phyloP scores from a whole-genome alignment of 2,888 invertebrate species.

The Coenonympha arcania region DNA sequence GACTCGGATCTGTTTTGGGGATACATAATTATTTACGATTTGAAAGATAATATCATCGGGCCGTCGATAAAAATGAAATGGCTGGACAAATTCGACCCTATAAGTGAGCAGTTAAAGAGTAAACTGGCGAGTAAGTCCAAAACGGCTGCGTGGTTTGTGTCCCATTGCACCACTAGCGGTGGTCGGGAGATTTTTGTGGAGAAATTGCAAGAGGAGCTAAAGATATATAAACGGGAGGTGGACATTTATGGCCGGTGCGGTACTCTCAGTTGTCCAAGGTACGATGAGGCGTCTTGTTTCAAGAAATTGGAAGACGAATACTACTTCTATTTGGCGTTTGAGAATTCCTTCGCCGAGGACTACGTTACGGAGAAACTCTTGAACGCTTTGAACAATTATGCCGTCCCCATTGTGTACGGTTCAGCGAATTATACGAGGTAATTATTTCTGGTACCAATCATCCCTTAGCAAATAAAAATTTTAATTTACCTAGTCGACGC shows the following conservation, averaged over 20 bases:
- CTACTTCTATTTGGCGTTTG: slow-evolving; percentile 38
- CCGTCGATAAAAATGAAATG: slow-evolving; percentile 31
- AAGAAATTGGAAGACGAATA: slow-evolving; percentile 31
- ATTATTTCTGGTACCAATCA: too few relatives aligned
- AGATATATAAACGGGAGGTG: slow-evolving; percentile 24
- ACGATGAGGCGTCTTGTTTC: slow-evolving; percentile 21
- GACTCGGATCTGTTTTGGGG: slow-evolving; percentile 34
- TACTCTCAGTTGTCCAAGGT: slow-evolving; percentile 25
- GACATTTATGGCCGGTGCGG: slow-evolving; percentile 37
- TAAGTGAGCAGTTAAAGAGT: slow-evolving; percentile 26
- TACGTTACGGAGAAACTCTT: slow-evolving; percentile 39
- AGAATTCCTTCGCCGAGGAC: slow-evolving; percentile 37
- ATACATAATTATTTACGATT: slow-evolving; percentile 31
- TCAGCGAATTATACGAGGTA: slow-evolving; percentile 68
- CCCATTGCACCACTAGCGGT: slow-evolving; percentile 32
- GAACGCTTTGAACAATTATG: slow-evolving; percentile 61
- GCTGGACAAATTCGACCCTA: slow-evolving; percentile 27
- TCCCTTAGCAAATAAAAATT: too few relatives aligned
- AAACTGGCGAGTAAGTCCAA: slow-evolving; percentile 32
- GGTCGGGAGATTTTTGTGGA: slow-evolving; percentile 27
- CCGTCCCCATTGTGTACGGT: slow-evolving; percentile 77
- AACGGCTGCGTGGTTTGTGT: slow-evolving; percentile 38
- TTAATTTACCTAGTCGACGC: too few relatives aligned
- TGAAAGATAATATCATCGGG: slow-evolving; percentile 27
- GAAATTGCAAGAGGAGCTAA: slow-evolving; percentile 25